A percentile compares a stretch with the other conserved stretches of the same genome.
These are phyloP conservation scores for Acrocephalus scirpaceus DNA, from an alignment of 2,797 vertebrate genomes.

Conservation along the genomic window DNA sequence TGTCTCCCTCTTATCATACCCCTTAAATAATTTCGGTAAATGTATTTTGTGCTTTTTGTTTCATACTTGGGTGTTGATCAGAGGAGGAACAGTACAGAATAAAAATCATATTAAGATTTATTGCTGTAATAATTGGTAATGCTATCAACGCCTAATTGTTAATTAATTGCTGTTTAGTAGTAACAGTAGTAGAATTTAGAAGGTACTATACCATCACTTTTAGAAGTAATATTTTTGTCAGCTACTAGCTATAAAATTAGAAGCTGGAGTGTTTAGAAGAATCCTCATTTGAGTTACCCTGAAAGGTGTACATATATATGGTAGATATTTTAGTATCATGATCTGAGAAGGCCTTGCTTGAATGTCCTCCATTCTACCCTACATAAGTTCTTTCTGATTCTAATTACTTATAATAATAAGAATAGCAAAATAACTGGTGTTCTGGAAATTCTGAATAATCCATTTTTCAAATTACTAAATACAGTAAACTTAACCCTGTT, in stretches of 20 bases:
- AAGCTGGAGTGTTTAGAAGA: background rate
- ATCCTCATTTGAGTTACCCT: background rate
- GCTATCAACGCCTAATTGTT: background rate
- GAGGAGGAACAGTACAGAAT: background rate
- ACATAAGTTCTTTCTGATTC: background rate
- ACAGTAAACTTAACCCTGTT: background rate
- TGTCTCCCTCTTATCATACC: background rate
- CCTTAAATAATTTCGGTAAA: background rate
- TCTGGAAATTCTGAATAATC: background rate
- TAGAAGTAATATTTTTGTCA: background rate
- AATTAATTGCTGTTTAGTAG: background rate
- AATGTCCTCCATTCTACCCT: background rate
- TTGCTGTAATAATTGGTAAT: background rate
- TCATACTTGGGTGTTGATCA: background rate
- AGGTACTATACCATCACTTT: background rate
- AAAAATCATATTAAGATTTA: background rate
- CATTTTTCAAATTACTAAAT: background rate
- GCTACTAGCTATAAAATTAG: background rate
- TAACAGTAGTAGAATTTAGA: background rate
- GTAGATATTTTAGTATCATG: background rate
- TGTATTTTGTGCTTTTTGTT: background rate
- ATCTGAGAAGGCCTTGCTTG: background rate
- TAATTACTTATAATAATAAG: background rate
- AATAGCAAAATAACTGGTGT: background rate
- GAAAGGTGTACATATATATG: background rate